phyloP scores from a whole-genome alignment of 1,140 invertebrate species.

The Drosophila serrata region DNA sequence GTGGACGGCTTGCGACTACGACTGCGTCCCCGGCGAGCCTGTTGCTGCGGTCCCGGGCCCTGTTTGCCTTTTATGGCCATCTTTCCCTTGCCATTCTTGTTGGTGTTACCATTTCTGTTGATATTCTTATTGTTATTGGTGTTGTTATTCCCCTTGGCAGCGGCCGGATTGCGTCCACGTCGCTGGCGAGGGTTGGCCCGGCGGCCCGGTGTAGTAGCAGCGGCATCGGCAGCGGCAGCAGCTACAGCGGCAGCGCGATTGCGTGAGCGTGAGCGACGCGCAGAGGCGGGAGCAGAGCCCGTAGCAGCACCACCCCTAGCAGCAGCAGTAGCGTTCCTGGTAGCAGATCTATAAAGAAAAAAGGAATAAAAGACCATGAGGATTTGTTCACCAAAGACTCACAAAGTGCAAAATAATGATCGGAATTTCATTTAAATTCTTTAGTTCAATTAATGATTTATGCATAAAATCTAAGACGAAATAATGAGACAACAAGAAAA shows the following conservation, averaged over 20 bases:
- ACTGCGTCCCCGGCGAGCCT: constrained; percentile 77
- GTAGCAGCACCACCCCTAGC: constrained; percentile 31
- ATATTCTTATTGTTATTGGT: constrained; percentile 18
- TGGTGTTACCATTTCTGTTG: constrained; percentile 64
- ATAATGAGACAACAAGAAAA: background rate
- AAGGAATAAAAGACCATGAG: background rate
- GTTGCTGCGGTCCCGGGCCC: constrained; percentile 37
- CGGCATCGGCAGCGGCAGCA: constrained; percentile 39
- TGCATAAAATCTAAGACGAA: background rate
- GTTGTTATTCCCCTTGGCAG: constrained; percentile 49
- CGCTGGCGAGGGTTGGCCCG: constrained; percentile 50
- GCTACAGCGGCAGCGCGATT: constrained; percentile 51
- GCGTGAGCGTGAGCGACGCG: constrained; percentile 61
- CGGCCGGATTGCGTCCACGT: constrained; percentile 64
- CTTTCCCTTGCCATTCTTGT: constrained; percentile 36
- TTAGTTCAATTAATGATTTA: background rate
- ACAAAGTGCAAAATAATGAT: no score
- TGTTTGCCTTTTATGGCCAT: constrained; percentile 41
- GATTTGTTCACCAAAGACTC: no score
- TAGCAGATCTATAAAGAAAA: constrained; percentile 50
- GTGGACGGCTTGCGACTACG: constrained; percentile 63
- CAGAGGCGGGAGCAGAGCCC: constrained; percentile 26
- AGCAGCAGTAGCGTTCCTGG: constrained; percentile 58
- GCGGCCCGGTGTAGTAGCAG: constrained; percentile 37
- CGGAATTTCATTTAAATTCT: no score